Percentiles rank a stretch among this genome's conserved stretches.
Conservation (phyloP, 2,888 invertebrate species). For the Stenoptilia bipunctidactyla region DNA sequence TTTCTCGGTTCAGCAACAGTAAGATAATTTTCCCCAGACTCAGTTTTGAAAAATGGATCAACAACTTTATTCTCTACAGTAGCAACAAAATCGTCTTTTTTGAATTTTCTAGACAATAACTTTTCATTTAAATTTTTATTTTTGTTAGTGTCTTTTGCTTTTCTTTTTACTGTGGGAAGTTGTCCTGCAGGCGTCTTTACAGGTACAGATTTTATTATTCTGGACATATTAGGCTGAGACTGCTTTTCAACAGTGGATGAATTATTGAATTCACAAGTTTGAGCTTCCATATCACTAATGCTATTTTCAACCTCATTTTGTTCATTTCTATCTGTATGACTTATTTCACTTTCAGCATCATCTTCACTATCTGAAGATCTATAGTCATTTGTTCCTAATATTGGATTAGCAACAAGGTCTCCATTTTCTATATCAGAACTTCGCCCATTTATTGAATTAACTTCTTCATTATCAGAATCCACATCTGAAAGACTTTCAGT, state of each 20-base stretch:
- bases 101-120: conserved; percentile 37
- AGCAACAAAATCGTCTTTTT: conserved; percentile 26
- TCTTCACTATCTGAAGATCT: conserved; percentile 5
- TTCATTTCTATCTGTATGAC: conserved; percentile 3
- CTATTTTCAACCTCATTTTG: conserved; percentile 4
- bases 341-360: neutral
- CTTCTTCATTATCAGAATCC: conserved; percentile 10
- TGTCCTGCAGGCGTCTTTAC: conserved; percentile 4
- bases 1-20: conserved; percentile 51
- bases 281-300: conserved; percentile 4
- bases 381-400: conserved; percentile 6
- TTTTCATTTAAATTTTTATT: conserved; percentile 52
- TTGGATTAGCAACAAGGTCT: conserved; percentile 3
- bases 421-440: conserved; percentile 10
- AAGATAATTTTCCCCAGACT: conserved; percentile 55
- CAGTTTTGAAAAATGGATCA: conserved; percentile 60
- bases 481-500: conserved; percentile 10
- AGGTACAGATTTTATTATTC: conserved; percentile 6
- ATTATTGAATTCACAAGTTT: conserved; percentile 7
- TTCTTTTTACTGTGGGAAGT: conserved; percentile 21
- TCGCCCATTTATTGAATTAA: conserved; percentile 5
- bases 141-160: conserved; percentile 39
- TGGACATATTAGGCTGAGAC: conserved; percentile 1
- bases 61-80: conserved; percentile 34
- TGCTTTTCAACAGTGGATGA: neutral